These are phyloP conservation scores for Arge pagana DNA, from an alignment of 2,888 invertebrate genomes.

Conservation along the genomic window DNA sequence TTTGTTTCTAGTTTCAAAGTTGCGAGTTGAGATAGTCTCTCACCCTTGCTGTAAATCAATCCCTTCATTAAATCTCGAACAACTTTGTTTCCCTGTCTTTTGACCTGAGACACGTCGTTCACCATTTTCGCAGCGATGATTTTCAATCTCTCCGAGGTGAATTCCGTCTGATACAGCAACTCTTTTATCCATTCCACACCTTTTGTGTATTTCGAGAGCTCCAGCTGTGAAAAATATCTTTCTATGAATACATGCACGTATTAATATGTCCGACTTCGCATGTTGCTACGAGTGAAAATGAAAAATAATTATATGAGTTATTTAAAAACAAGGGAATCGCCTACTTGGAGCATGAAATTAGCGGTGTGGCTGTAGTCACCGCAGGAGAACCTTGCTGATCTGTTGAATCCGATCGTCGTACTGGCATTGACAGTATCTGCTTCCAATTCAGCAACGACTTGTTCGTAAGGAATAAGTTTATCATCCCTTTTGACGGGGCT, in stretches of 20 bases:
- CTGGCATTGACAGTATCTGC: conserved; percentile 71
- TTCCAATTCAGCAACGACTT: conserved; percentile 79
- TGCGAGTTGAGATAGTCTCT: no score
- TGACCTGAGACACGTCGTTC: conserved; percentile 78
- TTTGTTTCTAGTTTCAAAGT: no score
- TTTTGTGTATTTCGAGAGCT: conserved; percentile 73
- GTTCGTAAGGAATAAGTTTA: conserved; percentile 67
- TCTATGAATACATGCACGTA: neutral
- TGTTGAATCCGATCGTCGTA: conserved; percentile 70
- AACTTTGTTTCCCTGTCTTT: conserved; percentile 74
- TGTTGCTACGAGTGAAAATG: no score
- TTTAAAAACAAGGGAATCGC: conserved; percentile 18
- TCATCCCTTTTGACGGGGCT: conserved; percentile 70
- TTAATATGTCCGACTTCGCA: no score
- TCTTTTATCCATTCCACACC: conserved; percentile 80
- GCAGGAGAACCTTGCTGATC: conserved; percentile 66
- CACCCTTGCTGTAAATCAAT: conserved; percentile 65
- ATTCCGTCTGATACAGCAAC: conserved; percentile 71
- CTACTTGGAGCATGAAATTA: conserved; percentile 70
- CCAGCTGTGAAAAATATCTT: conserved; percentile 63
- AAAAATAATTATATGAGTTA: conserved; percentile 25
- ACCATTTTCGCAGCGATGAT: conserved; percentile 81
- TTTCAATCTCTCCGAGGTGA: conserved; percentile 74
- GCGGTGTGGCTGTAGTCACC: conserved; percentile 74
- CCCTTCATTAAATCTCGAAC: conserved; percentile 66